Percentiles rank a stretch among this genome's conserved stretches.
Conservation (phyloP, 1,140 invertebrate genomes). For the Triops longicaudatus region DNA sequence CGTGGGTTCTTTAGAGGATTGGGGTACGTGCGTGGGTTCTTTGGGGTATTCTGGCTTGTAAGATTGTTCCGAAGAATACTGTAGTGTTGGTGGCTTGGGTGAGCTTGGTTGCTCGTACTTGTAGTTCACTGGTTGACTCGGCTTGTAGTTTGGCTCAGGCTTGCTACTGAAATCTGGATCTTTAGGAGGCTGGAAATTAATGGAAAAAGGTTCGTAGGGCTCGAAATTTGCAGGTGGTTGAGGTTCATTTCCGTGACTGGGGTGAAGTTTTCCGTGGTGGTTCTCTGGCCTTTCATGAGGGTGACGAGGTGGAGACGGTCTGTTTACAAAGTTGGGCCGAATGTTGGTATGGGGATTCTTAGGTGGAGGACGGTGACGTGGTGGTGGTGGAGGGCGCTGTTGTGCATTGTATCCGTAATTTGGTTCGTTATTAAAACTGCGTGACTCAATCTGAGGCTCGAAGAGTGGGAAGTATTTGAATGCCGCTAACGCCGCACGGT, state of each 20-base stretch:
- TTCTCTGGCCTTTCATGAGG: neutral
- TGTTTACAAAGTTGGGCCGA: neutral
- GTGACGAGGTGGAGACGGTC: neutral
- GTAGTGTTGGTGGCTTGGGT: too few species aligned
- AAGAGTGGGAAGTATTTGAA: constrained; percentile 23
- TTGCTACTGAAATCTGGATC: neutral
- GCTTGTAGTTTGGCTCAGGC: neutral
- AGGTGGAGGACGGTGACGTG: neutral
- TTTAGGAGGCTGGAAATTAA: neutral
- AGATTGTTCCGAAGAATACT: too few species aligned
- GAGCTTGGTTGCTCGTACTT: too few species aligned
- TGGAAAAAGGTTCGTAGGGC: neutral
- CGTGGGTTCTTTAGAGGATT: too few species aligned
- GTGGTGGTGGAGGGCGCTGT: neutral
- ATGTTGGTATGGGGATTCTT: neutral
- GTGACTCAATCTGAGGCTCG: constrained; percentile 16
- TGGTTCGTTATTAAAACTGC: neutral
- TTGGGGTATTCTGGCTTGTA: too few species aligned
- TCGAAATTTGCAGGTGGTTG: neutral
- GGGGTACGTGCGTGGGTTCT: too few species aligned
- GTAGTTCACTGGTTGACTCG: neutral
- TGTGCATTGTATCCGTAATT: neutral
- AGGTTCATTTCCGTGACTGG: neutral
- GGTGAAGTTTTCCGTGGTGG: neutral
- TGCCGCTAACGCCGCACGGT: constrained; percentile 8